These are phyloP conservation scores for Acrocyrtus sp. DNA, from an alignment of 2,888 invertebrate species.

Conservation along the genomic window DNA sequence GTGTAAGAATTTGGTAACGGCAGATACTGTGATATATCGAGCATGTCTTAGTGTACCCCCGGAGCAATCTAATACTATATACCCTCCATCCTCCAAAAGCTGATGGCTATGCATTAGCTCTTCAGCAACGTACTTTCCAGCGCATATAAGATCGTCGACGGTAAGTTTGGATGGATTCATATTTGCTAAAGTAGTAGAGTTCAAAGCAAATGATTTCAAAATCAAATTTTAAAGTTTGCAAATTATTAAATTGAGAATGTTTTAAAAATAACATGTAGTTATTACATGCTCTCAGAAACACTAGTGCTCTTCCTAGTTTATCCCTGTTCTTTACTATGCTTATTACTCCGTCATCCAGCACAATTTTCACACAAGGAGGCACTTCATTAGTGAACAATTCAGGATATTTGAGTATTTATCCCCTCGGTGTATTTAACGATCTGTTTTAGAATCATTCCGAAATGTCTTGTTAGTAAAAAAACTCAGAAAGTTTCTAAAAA, in stretches of 20 bases:
- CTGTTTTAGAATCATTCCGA: neutral
- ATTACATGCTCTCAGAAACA: constrained; percentile 1
- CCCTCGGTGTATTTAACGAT: constrained; percentile 2
- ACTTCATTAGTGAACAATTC: constrained; percentile 10
- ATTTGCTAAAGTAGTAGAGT: too few relatives aligned
- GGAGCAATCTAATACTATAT: constrained; percentile 6
- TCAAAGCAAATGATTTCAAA: too few relatives aligned
- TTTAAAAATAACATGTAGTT: too few relatives aligned
- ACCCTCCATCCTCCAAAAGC: neutral
- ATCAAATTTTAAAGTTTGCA: too few relatives aligned
- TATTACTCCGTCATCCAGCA: neutral
- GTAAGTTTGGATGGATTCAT: too few relatives aligned
- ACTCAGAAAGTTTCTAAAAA: neutral
- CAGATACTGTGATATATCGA: constrained; percentile 16
- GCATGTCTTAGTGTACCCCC: constrained; percentile 10
- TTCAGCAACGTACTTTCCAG: constrained; percentile 18
- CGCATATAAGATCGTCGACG: constrained; percentile 17
- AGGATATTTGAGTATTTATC: constrained; percentile 1
- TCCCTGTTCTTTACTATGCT: constrained; percentile 1
- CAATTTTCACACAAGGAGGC: neutral
- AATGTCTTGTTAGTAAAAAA: neutral
- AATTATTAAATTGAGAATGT: too few relatives aligned
- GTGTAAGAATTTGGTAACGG: constrained; percentile 12
- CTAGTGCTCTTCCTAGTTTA: neutral
- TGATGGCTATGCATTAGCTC: constrained; percentile 2